Conservation (phyloP, 1,140 invertebrate species). For the Calephelis nemesis region DNA sequence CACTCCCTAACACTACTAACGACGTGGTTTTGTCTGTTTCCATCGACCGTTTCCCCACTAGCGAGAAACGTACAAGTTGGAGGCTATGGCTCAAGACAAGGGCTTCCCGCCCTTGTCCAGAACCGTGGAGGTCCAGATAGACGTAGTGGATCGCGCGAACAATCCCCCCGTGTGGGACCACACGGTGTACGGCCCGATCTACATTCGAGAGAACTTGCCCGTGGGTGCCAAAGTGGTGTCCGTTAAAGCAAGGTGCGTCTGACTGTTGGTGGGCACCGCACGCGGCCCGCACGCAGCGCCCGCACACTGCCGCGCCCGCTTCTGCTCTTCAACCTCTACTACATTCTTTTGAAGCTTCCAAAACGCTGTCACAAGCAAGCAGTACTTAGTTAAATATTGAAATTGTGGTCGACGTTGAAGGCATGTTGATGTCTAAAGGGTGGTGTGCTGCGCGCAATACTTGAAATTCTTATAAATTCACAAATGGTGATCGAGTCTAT, state of each 20-base stretch:
- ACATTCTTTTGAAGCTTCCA: neutral
- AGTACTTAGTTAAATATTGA: neutral
- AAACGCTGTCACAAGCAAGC: neutral
- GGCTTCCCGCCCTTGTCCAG: slow-evolving; percentile 94
- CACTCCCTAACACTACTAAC: slow-evolving; percentile 81
- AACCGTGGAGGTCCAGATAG: slow-evolving; percentile 97
- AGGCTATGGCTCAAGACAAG: slow-evolving; percentile 97
- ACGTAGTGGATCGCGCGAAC: slow-evolving; percentile 97
- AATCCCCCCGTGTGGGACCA: slow-evolving; percentile 98
- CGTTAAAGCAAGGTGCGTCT: slow-evolving; percentile 95
- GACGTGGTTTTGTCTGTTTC: slow-evolving; percentile 83
- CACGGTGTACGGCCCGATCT: slow-evolving; percentile 96
- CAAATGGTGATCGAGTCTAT: slow-evolving; percentile 64
- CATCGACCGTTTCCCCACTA: slow-evolving; percentile 83
- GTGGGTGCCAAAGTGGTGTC: slow-evolving; percentile 97
- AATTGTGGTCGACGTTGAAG: slow-evolving; percentile 30
- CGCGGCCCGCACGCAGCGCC: slow-evolving; percentile 78
- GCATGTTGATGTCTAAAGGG: slow-evolving; percentile 25
- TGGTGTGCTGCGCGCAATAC: slow-evolving; percentile 45
- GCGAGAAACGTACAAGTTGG: slow-evolving; percentile 98
- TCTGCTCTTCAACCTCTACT: slow-evolving; percentile 24
- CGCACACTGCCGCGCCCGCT: slow-evolving; percentile 36
- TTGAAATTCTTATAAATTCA: slow-evolving; percentile 57
- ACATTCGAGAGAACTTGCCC: slow-evolving; percentile 97
- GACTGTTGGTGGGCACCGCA: slow-evolving; percentile 80